Evolutionary conservation across 2,888 invertebrate genomes (phyloP).

Genomic region (Sericinus montela): DNA sequence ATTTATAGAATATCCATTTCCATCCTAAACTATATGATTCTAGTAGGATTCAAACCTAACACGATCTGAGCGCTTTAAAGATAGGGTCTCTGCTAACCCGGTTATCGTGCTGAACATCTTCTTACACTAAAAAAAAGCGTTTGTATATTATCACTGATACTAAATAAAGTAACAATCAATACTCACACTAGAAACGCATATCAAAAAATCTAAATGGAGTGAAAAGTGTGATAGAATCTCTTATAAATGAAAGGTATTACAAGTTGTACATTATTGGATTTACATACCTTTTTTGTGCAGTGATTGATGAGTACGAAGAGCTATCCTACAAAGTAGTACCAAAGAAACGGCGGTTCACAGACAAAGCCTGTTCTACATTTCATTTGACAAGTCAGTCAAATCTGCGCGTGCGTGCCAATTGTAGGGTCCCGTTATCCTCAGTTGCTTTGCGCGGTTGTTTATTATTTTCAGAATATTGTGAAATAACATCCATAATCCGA

Average conservation of each 20-base stretch:
- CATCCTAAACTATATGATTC: no score
- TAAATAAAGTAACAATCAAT: neutral
- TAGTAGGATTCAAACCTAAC: no score
- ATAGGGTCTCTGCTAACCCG: no score
- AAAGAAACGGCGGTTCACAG: constrained; percentile 7
- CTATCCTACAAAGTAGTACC: neutral
- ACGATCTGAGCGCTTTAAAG: no score
- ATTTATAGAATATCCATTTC: no score
- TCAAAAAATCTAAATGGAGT: constrained; percentile 5
- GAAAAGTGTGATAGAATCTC: constrained; percentile 5
- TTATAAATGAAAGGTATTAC: neutral
- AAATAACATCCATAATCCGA: no score
- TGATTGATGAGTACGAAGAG: neutral
- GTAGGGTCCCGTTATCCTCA: constrained; percentile 8
- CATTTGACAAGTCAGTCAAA: constrained; percentile 11
- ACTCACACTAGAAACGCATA: constrained; percentile 1
- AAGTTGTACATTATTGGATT: constrained; percentile 1
- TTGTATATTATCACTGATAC: no score
- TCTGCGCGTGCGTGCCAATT: constrained; percentile 9
- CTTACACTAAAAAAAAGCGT: no score
- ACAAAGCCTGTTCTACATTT: constrained; percentile 17
- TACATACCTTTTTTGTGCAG: neutral
- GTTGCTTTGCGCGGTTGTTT: neutral
- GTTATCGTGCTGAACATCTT: no score
- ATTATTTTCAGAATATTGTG: no score